Evolutionary conservation across 2,113 vertebrate species (phyloP).

Genomic region (Trachemys scripta): DNA sequence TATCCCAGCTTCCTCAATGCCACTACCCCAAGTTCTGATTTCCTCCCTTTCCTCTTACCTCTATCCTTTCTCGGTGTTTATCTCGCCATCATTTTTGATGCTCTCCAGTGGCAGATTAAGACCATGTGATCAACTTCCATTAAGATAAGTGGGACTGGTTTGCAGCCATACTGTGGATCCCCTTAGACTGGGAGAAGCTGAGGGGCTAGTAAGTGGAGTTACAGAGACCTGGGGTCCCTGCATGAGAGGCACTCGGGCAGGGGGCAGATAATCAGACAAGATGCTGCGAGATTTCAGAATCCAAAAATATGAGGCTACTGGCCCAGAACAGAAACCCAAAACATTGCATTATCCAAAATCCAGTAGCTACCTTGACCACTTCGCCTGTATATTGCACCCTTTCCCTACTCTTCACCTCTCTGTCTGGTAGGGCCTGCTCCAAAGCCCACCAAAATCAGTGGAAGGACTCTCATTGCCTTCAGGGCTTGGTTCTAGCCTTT

Average conservation of each 20-base stretch:
- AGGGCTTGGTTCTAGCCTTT: not conserved
- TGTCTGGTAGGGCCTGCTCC: not conserved
- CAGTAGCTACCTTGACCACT: not conserved
- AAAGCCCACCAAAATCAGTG: not conserved
- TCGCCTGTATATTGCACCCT: not conserved
- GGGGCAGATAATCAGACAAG: not conserved
- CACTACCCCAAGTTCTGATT: conserved; percentile 45
- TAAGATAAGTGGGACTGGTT: not conserved
- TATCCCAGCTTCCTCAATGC: not conserved
- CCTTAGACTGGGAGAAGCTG: not conserved
- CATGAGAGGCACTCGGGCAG: not conserved
- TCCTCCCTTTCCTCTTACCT: conserved; percentile 2
- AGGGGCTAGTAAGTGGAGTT: not conserved
- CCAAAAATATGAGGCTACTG: not conserved
- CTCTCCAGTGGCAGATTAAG: not conserved
- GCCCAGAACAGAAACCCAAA: not conserved
- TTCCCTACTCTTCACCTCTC: not conserved
- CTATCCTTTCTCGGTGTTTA: conserved; percentile 12
- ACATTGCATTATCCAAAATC: not conserved
- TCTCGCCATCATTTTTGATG: conserved; percentile 3
- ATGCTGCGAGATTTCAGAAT: not conserved
- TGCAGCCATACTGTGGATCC: not conserved
- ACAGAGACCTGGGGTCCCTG: not conserved
- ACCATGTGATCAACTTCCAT: not conserved
- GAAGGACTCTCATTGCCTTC: not conserved